phyloP scores from a whole-genome alignment of 2,888 invertebrate genomes.

The Flabesymbios commensalis region DNA sequence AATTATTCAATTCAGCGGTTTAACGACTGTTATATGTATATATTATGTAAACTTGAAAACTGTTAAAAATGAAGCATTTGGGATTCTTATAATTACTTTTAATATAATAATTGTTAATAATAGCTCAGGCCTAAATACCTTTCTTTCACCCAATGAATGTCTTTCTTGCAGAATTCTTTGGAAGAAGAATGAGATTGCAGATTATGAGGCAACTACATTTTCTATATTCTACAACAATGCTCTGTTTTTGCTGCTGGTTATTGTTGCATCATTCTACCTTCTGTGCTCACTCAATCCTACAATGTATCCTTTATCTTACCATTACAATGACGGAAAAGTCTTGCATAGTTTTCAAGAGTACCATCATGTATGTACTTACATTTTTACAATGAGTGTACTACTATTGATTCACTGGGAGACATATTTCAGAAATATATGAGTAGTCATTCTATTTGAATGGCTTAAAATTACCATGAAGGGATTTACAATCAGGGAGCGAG shows the following conservation, averaged over 20 bases:
- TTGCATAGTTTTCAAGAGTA: too few species aligned
- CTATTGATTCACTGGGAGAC: too few species aligned
- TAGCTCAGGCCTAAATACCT: background rate
- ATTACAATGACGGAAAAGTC: too few species aligned
- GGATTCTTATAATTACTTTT: background rate
- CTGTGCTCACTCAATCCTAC: constrained; percentile 77
- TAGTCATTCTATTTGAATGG: too few species aligned
- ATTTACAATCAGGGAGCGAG: too few species aligned
- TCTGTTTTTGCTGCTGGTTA: constrained; percentile 88
- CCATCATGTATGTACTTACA: background rate
- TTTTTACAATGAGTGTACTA: too few species aligned
- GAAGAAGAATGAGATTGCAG: constrained; percentile 99
- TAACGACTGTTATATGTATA: too few species aligned
- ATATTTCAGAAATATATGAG: too few species aligned
- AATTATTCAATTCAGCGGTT: too few species aligned
- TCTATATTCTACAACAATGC: constrained; percentile 99
- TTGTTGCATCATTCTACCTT: constrained; percentile 91
- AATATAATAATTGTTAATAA: background rate
- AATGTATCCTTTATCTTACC: constrained; percentile 73
- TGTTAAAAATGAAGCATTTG: too few species aligned
- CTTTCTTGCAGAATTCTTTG: constrained; percentile 77
- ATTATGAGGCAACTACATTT: constrained; percentile 98
- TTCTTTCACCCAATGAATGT: background rate
- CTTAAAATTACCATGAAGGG: too few species aligned
- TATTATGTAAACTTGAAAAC: too few species aligned